phyloP scores from a whole-genome alignment of 1,140 invertebrate species.

The Drosophila fuyamai region DNA sequence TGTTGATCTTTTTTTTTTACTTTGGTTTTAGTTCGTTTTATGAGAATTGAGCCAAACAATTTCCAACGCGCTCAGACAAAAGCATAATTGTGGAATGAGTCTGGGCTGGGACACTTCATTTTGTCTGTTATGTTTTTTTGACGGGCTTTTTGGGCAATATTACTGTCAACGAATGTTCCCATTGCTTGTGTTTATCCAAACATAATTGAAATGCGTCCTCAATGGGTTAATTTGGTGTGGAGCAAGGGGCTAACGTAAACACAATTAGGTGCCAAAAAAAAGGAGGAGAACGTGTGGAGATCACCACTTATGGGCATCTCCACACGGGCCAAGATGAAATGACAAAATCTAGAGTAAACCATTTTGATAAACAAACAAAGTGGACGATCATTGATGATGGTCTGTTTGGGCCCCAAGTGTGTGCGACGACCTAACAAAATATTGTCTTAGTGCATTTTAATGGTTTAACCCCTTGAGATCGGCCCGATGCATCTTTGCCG shows the following conservation, averaged over 20 bases:
- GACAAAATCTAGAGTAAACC: conserved; percentile 78
- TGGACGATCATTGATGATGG: conserved; percentile 47
- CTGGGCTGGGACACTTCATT: conserved; percentile 49
- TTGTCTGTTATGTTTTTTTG: conserved; percentile 25
- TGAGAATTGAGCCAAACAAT: conserved; percentile 78
- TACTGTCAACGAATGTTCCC: conserved; percentile 65
- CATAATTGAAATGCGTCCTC: conserved; percentile 80
- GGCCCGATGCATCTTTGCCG: conserved; percentile 71
- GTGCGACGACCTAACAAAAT: conserved; percentile 66
- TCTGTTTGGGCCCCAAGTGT: conserved; percentile 52
- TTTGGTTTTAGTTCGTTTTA: conserved; percentile 42
- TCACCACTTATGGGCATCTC: conserved; percentile 22
- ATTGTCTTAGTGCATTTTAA: conserved; percentile 80
- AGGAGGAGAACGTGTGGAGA: conserved; percentile 5
- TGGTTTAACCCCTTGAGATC: conserved; percentile 54
- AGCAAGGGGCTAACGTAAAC: conserved; percentile 75
- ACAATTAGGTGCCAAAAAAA: conserved; percentile 78
- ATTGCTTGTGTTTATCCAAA: conserved; percentile 69
- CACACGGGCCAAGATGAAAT: conserved; percentile 73
- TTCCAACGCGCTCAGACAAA: conserved; percentile 74
- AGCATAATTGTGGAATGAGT: conserved; percentile 62
- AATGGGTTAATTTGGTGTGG: conserved; percentile 78
- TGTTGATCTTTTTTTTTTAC: conserved; percentile 42
- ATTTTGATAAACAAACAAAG: conserved; percentile 64
- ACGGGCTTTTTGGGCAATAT: conserved; percentile 37